phyloP scores from a whole-genome alignment of 2,797 vertebrate species.

The Triplophysa bombifrons region DNA sequence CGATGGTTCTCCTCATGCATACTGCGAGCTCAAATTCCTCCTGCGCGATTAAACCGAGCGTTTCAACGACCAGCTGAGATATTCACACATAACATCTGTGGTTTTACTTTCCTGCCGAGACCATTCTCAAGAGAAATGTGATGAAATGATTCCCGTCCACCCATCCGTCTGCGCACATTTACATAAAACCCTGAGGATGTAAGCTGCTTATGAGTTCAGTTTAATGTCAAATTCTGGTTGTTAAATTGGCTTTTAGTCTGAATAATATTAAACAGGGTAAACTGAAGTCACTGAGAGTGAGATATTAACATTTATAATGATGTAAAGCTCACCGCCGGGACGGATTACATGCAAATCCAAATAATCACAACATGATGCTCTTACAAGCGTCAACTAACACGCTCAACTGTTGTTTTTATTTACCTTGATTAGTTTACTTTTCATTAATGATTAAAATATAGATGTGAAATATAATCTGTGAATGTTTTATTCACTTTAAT shows the following conservation, averaged over 20 bases:
- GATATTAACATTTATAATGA: conserved; percentile 6
- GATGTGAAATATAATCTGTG: too few species aligned
- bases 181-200: background rate
- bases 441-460: too few species aligned
- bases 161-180: conserved; percentile 1
- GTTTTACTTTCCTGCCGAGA: background rate
- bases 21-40: background rate
- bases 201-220: conserved; percentile 19
- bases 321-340: background rate
- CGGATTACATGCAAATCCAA: conserved; percentile 14
- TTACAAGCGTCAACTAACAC: too few species aligned
- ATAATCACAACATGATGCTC: background rate
- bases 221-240: conserved; percentile 4
- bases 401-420: too few species aligned
- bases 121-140: background rate
- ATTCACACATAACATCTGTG: background rate
- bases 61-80: background rate
- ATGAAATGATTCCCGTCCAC: background rate
- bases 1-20: background rate
- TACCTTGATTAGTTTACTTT: too few species aligned
- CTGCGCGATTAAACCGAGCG: background rate
- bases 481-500: too few species aligned
- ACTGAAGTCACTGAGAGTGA: background rate
- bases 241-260: background rate
- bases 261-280: conserved; percentile 14